phyloP scores from a whole-genome alignment of 2,888 invertebrate genomes.

The Dascillus cervinus region DNA sequence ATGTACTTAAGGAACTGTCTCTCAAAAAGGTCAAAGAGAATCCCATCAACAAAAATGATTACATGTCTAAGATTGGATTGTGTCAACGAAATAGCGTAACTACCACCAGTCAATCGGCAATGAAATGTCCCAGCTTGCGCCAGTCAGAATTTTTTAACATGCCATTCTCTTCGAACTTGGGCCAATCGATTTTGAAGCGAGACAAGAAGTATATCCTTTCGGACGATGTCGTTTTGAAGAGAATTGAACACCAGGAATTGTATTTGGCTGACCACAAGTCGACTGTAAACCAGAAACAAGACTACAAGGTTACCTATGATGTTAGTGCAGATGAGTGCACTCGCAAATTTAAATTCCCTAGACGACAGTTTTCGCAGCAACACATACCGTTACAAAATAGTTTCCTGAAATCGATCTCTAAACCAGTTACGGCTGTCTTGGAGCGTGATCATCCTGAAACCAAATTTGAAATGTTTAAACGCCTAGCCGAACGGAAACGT shows the following conservation, averaged over 20 bases:
- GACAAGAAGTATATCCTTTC: slow-evolving; percentile 23
- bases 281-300: slow-evolving; percentile 5
- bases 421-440: no score
- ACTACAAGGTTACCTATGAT: slow-evolving; percentile 4
- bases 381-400: slow-evolving; percentile 11
- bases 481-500: no score
- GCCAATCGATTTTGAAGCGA: slow-evolving; percentile 22
- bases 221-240: slow-evolving; percentile 21
- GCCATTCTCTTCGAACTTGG: slow-evolving; percentile 33
- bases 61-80: slow-evolving; percentile 21
- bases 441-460: no score
- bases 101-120: no score
- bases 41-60: slow-evolving; percentile 19
- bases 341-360: slow-evolving; percentile 22
- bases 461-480: no score
- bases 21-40: slow-evolving; percentile 6
- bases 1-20: slow-evolving; percentile 13
- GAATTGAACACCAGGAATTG: slow-evolving; percentile 28
- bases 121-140: no score
- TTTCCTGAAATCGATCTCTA: slow-evolving; percentile 12
- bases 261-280: slow-evolving; percentile 26
- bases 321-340: slow-evolving; percentile 8
- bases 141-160: slow-evolving; percentile 22
- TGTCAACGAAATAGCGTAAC: slow-evolving; percentile 13
- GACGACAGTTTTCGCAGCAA: no score